Evolutionary conservation across 2,797 vertebrate species (phyloP), one percentile per base, ranked within the genome.

Genomic region (Megalops cyprinoides): DNA sequence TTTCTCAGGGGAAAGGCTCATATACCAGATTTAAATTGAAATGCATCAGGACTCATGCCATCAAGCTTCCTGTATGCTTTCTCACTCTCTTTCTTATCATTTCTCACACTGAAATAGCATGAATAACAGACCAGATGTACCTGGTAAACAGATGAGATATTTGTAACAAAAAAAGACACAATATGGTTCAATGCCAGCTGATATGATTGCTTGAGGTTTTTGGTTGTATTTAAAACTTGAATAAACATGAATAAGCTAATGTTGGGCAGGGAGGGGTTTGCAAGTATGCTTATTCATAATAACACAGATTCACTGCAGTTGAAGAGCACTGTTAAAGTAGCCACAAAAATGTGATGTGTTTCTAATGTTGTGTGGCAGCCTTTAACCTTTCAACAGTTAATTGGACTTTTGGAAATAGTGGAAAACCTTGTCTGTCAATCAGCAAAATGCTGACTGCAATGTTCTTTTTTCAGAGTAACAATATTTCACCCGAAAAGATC

Each of bases 91-190:
- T 65, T 87, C 79, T 46, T 84, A 86, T 85, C 78, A 84, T 65
- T 75, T 78, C 80, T 82, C 83, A 73, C 84, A 85, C 82, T 82
- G 78, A 85, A 90, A 83, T 81, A 89, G 87, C 86, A 69, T 84
- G 84, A 83, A 58, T 80, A 67, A 82, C 67, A 78, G 79, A 56
- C 74, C 46, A 62, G 81, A 65, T 62, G 75, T 37, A 65, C 71
- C 83, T 81, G 65, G 82, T 85, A 81, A 67, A 14, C 15, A 79
- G 84, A 76, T 79, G 84, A 46, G n/a, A 8, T 60, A 77, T 80
- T 75, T 39, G 75, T 42, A 79, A 78, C 15, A 56, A 58, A 55
- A 77, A 58, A 76, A 58, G 25, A 20, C 37, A 39, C 5, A 58
- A 34, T 28, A 5, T 34, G 25, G 39, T 74, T 44, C 34, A 65